A percentile compares a stretch with the other conserved stretches of the same genome.
Conservation (phyloP, 2,113 vertebrate genomes). For the Poeciliopsis occidentalis region DNA sequence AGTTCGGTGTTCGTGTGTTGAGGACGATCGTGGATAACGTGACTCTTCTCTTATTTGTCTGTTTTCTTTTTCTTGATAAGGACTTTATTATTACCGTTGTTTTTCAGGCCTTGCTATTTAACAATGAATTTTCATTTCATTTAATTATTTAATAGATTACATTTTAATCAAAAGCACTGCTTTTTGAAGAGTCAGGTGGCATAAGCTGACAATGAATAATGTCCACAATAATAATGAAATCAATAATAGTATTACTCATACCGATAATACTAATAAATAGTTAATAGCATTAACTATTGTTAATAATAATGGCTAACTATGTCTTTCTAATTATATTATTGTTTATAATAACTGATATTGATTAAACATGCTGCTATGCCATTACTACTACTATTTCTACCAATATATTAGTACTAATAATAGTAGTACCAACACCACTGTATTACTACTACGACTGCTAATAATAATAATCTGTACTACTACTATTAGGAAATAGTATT, state of each 20-base stretch:
- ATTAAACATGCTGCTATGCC: not conserved
- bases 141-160: not conserved
- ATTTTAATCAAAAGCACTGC: not conserved
- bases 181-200: not conserved
- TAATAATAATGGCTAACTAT: not conserved
- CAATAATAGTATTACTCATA: not conserved
- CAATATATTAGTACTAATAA: not conserved
- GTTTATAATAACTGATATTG: not conserved
- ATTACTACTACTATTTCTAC: not conserved
- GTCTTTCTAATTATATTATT: not conserved
- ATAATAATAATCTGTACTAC: too few species aligned
- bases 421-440: too few species aligned
- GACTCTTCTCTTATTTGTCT: slow-evolving; percentile 7
- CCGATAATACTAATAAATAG: slow-evolving; percentile 10
- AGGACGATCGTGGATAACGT: slow-evolving; percentile 34
- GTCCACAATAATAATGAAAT: not conserved
- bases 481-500: too few species aligned
- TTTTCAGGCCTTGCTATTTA: slow-evolving; percentile 31
- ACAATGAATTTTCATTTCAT: slow-evolving; percentile 17
- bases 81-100: not conserved
- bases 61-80: not conserved
- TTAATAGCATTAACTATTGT: not conserved
- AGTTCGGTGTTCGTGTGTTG: slow-evolving; percentile 24
- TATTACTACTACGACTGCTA: too few species aligned
- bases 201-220: not conserved